phyloP scores from a whole-genome alignment of 2,797 vertebrate genomes.

The Lepilemur ruficaudatus region DNA sequence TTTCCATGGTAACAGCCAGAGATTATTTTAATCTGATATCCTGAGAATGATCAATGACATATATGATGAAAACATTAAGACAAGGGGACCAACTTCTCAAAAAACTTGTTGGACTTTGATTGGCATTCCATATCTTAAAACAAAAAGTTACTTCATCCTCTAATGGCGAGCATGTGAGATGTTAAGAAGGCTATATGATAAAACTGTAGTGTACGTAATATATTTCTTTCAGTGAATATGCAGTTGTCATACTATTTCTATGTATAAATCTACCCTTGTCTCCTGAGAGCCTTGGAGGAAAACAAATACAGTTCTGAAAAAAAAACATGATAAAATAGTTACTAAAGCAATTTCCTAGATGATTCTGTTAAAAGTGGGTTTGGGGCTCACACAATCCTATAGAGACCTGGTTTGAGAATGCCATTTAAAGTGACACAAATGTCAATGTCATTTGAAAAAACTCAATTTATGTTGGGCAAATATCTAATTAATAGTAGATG shows the following conservation, averaged over 20 bases:
- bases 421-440: background rate
- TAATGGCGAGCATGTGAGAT: background rate
- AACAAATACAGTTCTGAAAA: background rate
- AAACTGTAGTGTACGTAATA: background rate
- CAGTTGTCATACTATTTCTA: background rate
- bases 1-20: background rate
- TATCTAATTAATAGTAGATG: background rate
- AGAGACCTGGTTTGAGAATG: background rate
- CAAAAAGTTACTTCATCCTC: background rate
- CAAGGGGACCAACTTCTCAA: background rate
- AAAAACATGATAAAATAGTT: conserved; percentile 6
- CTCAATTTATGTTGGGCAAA: background rate
- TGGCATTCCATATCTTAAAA: conserved; percentile 3
- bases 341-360: conserved; percentile 34
- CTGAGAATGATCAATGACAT: background rate
- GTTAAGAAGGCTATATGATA: background rate
- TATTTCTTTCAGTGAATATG: background rate
- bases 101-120: background rate
- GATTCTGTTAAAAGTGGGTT: background rate
- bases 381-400: background rate
- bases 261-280: background rate
- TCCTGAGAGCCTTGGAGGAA: background rate
- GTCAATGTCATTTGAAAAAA: background rate
- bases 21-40: background rate
- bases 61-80: background rate